Evolutionary conservation across 2,113 vertebrate species (phyloP).

Genomic region (Meriones unguiculatus): DNA sequence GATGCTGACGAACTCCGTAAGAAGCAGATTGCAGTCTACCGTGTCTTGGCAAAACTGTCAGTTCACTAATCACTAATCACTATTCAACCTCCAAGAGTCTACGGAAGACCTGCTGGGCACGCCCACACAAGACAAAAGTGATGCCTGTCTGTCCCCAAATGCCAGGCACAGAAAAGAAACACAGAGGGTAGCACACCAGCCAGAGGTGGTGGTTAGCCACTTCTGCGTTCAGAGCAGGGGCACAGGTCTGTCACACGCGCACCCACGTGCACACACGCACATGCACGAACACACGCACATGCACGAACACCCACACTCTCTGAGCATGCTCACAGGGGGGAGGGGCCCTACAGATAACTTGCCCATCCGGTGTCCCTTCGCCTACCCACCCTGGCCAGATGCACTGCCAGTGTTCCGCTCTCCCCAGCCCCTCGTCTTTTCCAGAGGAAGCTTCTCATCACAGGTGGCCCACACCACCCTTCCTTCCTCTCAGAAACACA

Average conservation of each 20-base stretch:
- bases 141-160: not conserved
- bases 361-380: not conserved
- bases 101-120: not conserved
- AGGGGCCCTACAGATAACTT: not conserved
- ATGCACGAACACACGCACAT: too few species aligned
- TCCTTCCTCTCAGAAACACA: constrained; percentile 43
- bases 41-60: constrained; percentile 2
- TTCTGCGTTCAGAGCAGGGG: not conserved
- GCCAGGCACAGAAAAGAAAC: not conserved
- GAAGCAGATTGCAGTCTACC: not conserved
- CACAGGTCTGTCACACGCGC: not conserved
- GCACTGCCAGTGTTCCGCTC: not conserved
- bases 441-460: not conserved
- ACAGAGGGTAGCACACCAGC: too few species aligned
- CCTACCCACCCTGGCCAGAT: not conserved
- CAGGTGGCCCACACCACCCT: not conserved
- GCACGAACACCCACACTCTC: not conserved
- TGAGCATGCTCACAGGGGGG: too few species aligned
- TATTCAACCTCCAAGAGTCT: not conserved
- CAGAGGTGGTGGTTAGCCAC: rapidly evolving
- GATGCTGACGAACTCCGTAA: not conserved
- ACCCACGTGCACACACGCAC: too few species aligned
- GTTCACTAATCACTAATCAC: not conserved
- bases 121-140: not conserved
- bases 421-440: too few species aligned